These are phyloP conservation scores for Lysiphlebus fabarum DNA, from an alignment of 1,140 invertebrate genomes.

Conservation along the genomic window DNA sequence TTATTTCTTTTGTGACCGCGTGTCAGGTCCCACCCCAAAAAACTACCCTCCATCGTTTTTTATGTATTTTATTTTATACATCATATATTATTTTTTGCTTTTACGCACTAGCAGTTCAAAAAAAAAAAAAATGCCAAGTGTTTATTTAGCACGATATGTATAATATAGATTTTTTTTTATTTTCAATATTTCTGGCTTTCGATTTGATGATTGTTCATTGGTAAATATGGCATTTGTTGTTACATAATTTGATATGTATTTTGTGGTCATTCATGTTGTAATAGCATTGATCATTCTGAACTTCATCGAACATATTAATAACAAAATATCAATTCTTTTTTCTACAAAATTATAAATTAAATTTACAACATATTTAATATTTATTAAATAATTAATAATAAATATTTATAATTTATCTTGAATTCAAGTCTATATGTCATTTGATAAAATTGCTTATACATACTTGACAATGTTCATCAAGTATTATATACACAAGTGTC, in stretches of 20 bases:
- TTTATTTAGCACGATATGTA: background rate
- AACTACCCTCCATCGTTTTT: conserved; percentile 3
- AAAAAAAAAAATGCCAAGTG: background rate
- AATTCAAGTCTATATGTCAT: too few species aligned
- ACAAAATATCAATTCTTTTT: too few species aligned
- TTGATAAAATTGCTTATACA: too few species aligned
- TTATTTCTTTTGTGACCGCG: conserved; percentile 32
- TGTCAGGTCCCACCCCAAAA: conserved; percentile 26
- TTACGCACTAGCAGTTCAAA: background rate
- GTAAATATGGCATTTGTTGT: background rate
- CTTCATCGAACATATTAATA: conserved; percentile 11
- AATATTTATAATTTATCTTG: too few species aligned
- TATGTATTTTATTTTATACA: conserved; percentile 8
- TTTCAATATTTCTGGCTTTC: too few species aligned
- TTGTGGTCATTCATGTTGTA: conserved; percentile 23
- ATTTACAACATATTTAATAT: too few species aligned
- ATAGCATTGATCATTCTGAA: conserved; percentile 36
- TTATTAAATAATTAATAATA: too few species aligned
- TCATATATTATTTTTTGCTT: conserved; percentile 1
- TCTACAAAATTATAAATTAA: too few species aligned
- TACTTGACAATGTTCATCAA: too few species aligned
- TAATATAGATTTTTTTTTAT: too few species aligned
- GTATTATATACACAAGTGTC: too few species aligned
- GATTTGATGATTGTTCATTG: too few species aligned
- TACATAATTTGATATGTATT: background rate